phyloP scores from a whole-genome alignment of 2,797 vertebrate genomes.

The Myripristis jacobus region DNA sequence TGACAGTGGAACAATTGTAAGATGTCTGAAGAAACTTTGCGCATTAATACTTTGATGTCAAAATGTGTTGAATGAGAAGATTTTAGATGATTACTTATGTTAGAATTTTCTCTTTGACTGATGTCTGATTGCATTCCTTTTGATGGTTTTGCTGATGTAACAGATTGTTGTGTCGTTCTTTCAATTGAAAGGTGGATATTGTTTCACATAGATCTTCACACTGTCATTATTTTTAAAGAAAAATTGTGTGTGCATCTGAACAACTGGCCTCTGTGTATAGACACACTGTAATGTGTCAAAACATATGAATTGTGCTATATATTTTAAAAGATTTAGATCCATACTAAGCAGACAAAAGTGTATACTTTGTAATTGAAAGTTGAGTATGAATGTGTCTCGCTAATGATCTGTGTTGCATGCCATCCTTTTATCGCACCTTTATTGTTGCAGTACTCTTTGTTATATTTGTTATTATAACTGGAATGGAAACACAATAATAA shows the following conservation, averaged over 20 bases:
- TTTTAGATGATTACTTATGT: neutral
- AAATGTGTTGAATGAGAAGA: neutral
- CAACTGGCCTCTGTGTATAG: neutral
- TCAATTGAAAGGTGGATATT: neutral
- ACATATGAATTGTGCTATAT: neutral
- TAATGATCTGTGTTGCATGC: neutral
- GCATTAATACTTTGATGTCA: neutral
- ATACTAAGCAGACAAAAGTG: neutral
- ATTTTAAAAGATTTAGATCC: neutral
- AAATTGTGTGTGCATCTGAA: neutral
- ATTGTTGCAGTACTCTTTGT: neutral
- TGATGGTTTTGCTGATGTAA: neutral
- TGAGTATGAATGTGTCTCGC: neutral
- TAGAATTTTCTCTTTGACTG: neutral
- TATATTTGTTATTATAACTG: constrained; percentile 18
- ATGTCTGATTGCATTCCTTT: neutral
- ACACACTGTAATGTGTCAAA: constrained; percentile 19
- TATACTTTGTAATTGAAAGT: neutral
- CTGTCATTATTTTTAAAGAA: neutral
- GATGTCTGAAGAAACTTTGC: neutral
- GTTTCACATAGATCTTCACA: neutral
- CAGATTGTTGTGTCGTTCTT: neutral
- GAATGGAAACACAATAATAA: neutral
- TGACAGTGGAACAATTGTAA: neutral
- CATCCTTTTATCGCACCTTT: neutral